phyloP scores from a whole-genome alignment of 2,888 invertebrate species.

The Platerodrilus igneus region DNA sequence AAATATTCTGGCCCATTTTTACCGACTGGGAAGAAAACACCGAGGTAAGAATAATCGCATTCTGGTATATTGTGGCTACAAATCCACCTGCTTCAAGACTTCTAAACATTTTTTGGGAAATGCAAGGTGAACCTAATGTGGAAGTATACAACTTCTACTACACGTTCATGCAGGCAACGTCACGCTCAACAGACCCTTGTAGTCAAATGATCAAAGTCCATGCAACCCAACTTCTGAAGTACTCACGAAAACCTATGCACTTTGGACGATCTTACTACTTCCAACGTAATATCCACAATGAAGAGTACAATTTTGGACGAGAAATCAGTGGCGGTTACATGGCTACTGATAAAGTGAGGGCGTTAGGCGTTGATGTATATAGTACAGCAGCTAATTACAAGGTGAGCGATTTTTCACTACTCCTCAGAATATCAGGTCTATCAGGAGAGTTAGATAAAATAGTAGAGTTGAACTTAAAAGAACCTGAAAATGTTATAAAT shows the following conservation, averaged over 20 bases:
- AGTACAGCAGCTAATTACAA: no score
- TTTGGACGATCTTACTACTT: conserved; percentile 38
- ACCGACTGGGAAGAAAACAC: conserved; percentile 6
- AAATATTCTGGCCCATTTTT: conserved; percentile 15
- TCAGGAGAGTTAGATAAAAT: no score
- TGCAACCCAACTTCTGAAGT: conserved; percentile 41
- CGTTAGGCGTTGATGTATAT: no score
- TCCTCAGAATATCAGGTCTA: conserved; percentile 14
- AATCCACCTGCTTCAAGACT: conserved; percentile 13
- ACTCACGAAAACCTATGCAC: conserved; percentile 35
- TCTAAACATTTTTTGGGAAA: conserved; percentile 10
- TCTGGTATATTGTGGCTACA: conserved; percentile 11
- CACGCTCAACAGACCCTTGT: conserved; percentile 42
- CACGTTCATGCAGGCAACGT: conserved; percentile 6
- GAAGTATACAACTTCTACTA: conserved; percentile 16
- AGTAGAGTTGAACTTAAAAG: no score
- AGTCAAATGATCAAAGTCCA: conserved; percentile 36
- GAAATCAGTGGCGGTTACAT: conserved; percentile 33
- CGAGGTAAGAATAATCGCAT: conserved; percentile 12
- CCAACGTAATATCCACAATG: conserved; percentile 45
- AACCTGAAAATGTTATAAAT: no score
- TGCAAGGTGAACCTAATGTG: conserved; percentile 9
- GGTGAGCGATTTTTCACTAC: conserved; percentile 4
- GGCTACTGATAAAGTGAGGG: conserved; percentile 20
- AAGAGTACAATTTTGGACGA: conserved; percentile 45